Evolutionary conservation across 2,113 vertebrate species (phyloP), one percentile per base, ranked within the genome.

Genomic region (Gobiocypris rarus): DNA sequence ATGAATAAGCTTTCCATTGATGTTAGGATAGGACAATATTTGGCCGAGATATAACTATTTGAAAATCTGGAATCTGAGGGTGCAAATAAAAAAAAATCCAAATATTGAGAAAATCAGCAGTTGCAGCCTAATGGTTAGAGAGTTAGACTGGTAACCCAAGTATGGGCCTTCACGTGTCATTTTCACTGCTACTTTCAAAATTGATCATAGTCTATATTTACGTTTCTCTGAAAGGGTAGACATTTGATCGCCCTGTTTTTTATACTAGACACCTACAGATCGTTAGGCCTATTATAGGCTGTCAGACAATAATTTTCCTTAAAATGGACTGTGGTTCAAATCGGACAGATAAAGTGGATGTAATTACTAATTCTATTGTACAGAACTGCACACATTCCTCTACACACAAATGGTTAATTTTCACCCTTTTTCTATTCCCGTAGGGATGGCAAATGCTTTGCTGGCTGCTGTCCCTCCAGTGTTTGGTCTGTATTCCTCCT

Each of bases 401-500:
- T 56, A 8, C 34, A 19, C 24, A 24, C 24, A 4, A n/a, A n/a
- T 11, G 38, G 34, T 19, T 41, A 1, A 34, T 67, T 80, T 48
- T 54, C 28, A 58, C 5, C 71, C 5, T 41, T 9, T 56, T 59
- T 38, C 34, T 84, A 59, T 81, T 59, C 56, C 31, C 83, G 13
- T 71, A 98, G 97, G 97, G 31, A 95, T 99, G 86, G 97, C 97
- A 26, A 97, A 98, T 0, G 96, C 97, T 0, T 91, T 98, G 86
- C 91, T 99, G 84, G 96, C 97, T 0, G 93, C 96, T 13, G 93
- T 99, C 48, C 96, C 97, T 0, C 95, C 97, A 0, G 95, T 98
- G 83, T 97, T 92, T 0, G 97, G 97, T 43, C 95, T 99, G 75
- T 99, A 97, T 89, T 96, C 97, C 1, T 96, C 97, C 63, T 98